Conservation (phyloP, 2,797 vertebrate species). For the Macroramphosus scolopax region DNA sequence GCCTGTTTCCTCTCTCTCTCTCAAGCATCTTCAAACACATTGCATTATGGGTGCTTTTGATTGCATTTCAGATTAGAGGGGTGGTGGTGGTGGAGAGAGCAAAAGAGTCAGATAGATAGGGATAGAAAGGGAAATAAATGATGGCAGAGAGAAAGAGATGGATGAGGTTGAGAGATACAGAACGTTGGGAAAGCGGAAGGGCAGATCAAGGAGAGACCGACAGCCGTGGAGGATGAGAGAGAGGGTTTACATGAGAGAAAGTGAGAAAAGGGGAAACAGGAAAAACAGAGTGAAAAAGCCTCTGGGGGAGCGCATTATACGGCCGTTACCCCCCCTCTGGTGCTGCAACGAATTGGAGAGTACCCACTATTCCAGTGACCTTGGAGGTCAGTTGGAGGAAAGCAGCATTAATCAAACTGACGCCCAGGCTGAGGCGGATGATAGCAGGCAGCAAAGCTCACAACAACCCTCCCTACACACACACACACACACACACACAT, state of each 20-base stretch:
- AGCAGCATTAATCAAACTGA: constrained; percentile 77
- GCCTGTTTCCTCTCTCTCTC: constrained; percentile 35
- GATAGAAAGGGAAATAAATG: constrained; percentile 23
- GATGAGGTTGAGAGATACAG: constrained; percentile 16
- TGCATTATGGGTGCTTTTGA: constrained; percentile 64
- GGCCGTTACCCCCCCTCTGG: constrained; percentile 59
- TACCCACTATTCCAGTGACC: constrained; percentile 71
- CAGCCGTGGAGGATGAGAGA: neutral
- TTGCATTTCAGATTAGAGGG: constrained; percentile 74
- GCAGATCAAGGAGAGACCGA: constrained; percentile 47
- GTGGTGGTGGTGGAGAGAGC: constrained; percentile 34
- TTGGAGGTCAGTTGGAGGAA: constrained; percentile 75
- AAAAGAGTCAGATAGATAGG: constrained; percentile 30
- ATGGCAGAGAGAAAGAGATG: constrained; percentile 39
- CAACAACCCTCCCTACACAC: constrained; percentile 35
- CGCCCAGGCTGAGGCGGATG: constrained; percentile 64
- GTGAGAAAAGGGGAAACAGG: constrained; percentile 21
- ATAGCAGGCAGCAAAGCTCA: constrained; percentile 64
- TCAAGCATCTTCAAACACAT: constrained; percentile 53
- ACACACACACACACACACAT: constrained; percentile 7
- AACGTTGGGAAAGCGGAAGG: constrained; percentile 37
- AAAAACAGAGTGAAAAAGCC: constrained; percentile 44
- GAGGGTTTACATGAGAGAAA: constrained; percentile 19
- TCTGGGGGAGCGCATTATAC: constrained; percentile 68
- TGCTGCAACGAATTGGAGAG: constrained; percentile 47